Conservation (phyloP, 2,113 vertebrate species). For the Ivindomyrus marchei region DNA sequence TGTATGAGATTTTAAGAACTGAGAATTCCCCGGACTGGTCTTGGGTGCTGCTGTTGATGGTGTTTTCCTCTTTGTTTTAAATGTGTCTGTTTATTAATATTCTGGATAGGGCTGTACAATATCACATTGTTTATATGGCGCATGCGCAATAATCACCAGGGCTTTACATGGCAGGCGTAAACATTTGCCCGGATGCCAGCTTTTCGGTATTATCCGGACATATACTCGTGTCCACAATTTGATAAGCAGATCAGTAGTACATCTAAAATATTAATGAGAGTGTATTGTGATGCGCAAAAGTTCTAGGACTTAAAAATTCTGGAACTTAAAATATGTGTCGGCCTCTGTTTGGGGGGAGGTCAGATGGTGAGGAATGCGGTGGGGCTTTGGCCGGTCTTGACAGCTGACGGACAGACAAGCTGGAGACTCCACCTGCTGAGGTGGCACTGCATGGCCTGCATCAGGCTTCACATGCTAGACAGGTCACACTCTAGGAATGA, state of each 20-base stretch:
- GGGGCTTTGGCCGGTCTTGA: background rate
- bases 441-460: background rate
- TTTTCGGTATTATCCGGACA: background rate
- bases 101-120: background rate
- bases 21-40: background rate
- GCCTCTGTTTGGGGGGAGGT: background rate
- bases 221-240: background rate
- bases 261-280: background rate
- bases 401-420: background rate
- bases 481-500: background rate
- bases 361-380: background rate
- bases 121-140: background rate
- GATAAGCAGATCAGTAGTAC: background rate
- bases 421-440: too few relatives aligned
- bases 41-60: background rate
- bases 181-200: background rate
- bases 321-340: background rate
- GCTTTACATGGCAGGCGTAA: background rate
- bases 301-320: background rate
- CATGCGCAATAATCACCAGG: background rate
- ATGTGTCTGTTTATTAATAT: background rate
- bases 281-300: background rate
- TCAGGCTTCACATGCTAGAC: background rate
- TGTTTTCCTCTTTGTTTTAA: background rate
- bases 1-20: background rate